These are phyloP conservation scores for Lamprologus tigripictilis DNA, from an alignment of 2,113 vertebrate species.

Conservation along the genomic window DNA sequence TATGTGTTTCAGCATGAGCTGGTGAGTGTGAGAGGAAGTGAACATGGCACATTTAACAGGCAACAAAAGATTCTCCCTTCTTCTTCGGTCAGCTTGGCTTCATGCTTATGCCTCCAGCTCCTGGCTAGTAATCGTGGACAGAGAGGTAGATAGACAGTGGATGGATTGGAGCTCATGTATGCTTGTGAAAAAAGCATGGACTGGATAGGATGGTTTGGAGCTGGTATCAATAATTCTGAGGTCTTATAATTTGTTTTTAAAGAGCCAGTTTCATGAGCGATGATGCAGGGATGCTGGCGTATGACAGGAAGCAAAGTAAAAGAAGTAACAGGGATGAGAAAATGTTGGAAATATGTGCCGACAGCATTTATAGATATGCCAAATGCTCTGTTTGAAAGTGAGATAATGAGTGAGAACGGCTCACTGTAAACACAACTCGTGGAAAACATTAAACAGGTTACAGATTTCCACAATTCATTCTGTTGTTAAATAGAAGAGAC, in stretches of 20 bases:
- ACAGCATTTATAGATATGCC: not conserved
- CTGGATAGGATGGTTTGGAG: not conserved
- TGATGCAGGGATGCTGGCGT: not conserved
- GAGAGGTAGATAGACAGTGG: not conserved
- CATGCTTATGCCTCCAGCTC: not conserved
- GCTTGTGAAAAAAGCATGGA: not conserved
- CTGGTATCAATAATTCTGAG: not conserved
- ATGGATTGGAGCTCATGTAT: not conserved
- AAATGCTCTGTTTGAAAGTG: not conserved
- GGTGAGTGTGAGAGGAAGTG: slow-evolving; percentile 7
- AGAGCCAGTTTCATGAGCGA: not conserved
- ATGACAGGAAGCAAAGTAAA: not conserved
- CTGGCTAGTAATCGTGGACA: not conserved
- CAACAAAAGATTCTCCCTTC: slow-evolving; percentile 10
- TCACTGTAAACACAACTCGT: not conserved
- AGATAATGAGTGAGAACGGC: not conserved
- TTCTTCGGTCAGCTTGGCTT: not conserved
- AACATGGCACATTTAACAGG: slow-evolving; percentile 48
- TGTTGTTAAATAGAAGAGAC: not conserved
- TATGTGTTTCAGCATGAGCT: not conserved
- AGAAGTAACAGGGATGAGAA: not conserved
- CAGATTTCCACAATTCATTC: not conserved
- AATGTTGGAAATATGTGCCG: not conserved
- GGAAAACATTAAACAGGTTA: not conserved
- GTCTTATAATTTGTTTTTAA: not conserved